Conservation (phyloP, 2,797 vertebrate species). For the Amblyopsis hoosieri region DNA sequence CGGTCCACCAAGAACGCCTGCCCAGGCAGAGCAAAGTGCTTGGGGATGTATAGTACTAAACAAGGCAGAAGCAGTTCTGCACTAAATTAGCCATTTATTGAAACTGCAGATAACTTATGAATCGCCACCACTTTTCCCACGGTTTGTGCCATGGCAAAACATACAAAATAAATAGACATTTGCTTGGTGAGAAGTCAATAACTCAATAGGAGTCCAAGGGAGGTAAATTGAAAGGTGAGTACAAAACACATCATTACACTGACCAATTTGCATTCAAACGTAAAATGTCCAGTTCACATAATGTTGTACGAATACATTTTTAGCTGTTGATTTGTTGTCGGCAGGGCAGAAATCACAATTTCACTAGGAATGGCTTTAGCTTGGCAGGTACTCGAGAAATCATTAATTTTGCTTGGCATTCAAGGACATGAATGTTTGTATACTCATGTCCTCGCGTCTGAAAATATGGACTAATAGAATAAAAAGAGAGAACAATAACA, state of each 20-base stretch:
- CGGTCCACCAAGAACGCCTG: too few species aligned
- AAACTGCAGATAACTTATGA: background rate
- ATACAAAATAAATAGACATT: background rate
- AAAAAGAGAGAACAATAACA: background rate
- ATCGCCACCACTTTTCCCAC: background rate
- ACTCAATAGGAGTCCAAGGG: conserved; percentile 1
- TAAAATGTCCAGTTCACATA: conserved; percentile 19
- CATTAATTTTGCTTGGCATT: conserved; percentile 25
- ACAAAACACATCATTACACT: background rate
- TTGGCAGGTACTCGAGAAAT: conserved; percentile 13
- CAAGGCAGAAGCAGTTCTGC: too few species aligned
- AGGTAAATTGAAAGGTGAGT: background rate
- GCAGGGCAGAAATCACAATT: conserved; percentile 6
- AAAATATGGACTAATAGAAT: conserved; percentile 9
- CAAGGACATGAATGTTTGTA: conserved; percentile 7
- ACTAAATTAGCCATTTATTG: background rate
- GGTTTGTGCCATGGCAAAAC: background rate
- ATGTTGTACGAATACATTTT: conserved; percentile 2
- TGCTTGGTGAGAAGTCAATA: background rate
- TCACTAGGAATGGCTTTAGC: conserved; percentile 21
- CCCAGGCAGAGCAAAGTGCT: too few species aligned
- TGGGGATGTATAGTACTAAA: too few species aligned
- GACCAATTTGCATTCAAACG: conserved; percentile 18
- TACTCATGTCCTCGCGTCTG: too few species aligned
- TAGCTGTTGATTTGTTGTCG: conserved; percentile 28